Evolutionary conservation across 2,797 vertebrate species (phyloP), one percentile per base, ranked within the genome.

Genomic region (Hyperoplus immaculatus): DNA sequence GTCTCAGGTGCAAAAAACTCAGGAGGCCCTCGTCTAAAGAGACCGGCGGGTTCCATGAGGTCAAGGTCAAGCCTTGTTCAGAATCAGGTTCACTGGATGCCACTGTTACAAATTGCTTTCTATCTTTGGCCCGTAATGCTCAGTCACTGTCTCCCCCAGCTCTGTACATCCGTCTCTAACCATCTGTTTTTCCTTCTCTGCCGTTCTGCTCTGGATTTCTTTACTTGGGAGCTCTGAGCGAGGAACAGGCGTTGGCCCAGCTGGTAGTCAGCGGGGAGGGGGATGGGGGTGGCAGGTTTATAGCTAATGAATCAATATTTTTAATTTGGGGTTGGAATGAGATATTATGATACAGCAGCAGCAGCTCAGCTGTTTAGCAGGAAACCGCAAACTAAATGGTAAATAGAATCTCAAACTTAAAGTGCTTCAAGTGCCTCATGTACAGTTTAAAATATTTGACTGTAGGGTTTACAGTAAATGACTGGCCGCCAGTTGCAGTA

Each of bases 171-270:
- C 47, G 29, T 56, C 77, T 70, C 58, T 55, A 29, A 62, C 92
- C 93, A 93, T 94, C 89, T 94, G 90, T 80, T 90, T 88, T 84
- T 76, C 73, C 75, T 71, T 81, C 82, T 86, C 71, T 0, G 21
- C 78, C 51, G 54, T 53, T 80, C 80, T 57, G 53, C 62, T 0
- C 56, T 77, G 84, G 77, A 78, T 88, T 86, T 79, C 66, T 83
- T 16, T 14, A 61, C 77, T 62, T 12, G 14, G 29, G 64, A 83
- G 68, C 81, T 63, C 88, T 45, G 16, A 74, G 86, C 55, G 85
- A 49, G 72, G 78, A 77, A 80, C 92, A 92, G 90, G 83, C 87
- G 80, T 79, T 2, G 80, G 81, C 77, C 87, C 93, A 92, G 92
- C 91, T 93, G 93, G 86, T 85, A 72, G 88, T 72, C 92, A 88